Conservation (phyloP, 2,797 vertebrate species). For the Pseudopleuronectes americanus region DNA sequence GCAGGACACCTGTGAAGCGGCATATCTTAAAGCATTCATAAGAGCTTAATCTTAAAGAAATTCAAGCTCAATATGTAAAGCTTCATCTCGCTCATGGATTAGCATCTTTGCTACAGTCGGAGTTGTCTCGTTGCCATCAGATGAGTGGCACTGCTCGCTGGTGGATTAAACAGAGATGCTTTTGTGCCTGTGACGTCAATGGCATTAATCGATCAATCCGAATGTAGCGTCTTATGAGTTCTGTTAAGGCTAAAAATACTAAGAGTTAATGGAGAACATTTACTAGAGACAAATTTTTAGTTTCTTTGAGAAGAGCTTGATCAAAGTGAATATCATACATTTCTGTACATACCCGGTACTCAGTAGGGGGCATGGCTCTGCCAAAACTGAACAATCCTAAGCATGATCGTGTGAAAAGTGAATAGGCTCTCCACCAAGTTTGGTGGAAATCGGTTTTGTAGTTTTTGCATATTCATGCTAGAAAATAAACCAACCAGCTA, state of each 20-base stretch:
- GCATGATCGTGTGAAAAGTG: no score
- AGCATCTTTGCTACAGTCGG: slow-evolving; percentile 11
- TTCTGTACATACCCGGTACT: neutral
- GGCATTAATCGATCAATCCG: slow-evolving; percentile 1
- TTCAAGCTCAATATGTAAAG: slow-evolving; percentile 23
- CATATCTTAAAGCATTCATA: neutral
- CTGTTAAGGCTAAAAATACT: neutral
- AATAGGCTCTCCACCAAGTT: no score
- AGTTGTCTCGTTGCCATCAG: slow-evolving; percentile 28
- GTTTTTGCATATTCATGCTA: no score
- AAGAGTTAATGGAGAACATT: neutral
- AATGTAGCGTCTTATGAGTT: neutral
- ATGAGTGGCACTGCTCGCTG: slow-evolving; percentile 41
- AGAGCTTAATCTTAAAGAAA: neutral
- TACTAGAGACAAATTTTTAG: neutral
- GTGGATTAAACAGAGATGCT: slow-evolving; percentile 6
- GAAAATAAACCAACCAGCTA: no score
- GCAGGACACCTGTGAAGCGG: slow-evolving; percentile 2
- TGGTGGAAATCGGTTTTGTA: no score
- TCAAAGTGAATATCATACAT: neutral
- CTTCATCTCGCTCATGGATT: slow-evolving; percentile 26
- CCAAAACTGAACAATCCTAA: no score
- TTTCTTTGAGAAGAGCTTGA: neutral
- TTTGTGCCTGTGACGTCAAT: neutral
- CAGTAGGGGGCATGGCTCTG: no score